Evolutionary conservation across 2,888 invertebrate species (phyloP), one percentile per base, ranked within the genome.

Genomic region (Agrotis exclamationis): DNA sequence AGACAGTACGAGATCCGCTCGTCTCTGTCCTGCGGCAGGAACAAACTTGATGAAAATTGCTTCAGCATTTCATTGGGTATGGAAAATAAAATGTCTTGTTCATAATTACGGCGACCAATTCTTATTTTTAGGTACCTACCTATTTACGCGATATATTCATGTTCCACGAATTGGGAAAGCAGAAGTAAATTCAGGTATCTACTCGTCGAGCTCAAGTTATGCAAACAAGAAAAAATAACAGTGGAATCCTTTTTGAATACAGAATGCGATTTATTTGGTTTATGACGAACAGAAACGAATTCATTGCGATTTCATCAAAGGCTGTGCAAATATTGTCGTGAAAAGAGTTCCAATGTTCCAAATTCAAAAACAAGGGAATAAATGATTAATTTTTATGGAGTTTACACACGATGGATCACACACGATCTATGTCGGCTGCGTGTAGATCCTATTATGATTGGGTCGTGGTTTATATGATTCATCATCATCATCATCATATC

Each of bases 221-320:
- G 48, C 45, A 63, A 73, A 73, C 60, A 67, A 60, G 60, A 68
- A 77, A 72, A 73, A 69, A 62, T 53, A 57, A 75, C 63, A 63
- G 20, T 9, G 50, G 11, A 47, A 66, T 44, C 24, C 44, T 50
- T n/a, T 56, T 28, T 64, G 67, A 77, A 77, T 77, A 64, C 51
- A 45, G 20, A 64, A 53, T 73, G 56, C 47, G 60, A 67, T 73
- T 77, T 67, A 64, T 68, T 78, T 64, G 56, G 59, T 66, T 60
- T 59, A 60, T 56, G 51, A 44, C 13, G 39, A 57, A 33, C 39
- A 22, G 22, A 60, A 53, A 39, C n/a, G 54, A 67, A 72, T 60
- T 72, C 47, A 67, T 48, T 54, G 56, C 47, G 47, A 48, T 48
- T 72, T 28, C 44, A 71, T 71, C 60, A 62, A 20, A 71, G 18